Base-by-base conservation (phyloP, 37 sponge, comb jelly and placozoan genomes). In the Aplysina aerophoba region DNA sequence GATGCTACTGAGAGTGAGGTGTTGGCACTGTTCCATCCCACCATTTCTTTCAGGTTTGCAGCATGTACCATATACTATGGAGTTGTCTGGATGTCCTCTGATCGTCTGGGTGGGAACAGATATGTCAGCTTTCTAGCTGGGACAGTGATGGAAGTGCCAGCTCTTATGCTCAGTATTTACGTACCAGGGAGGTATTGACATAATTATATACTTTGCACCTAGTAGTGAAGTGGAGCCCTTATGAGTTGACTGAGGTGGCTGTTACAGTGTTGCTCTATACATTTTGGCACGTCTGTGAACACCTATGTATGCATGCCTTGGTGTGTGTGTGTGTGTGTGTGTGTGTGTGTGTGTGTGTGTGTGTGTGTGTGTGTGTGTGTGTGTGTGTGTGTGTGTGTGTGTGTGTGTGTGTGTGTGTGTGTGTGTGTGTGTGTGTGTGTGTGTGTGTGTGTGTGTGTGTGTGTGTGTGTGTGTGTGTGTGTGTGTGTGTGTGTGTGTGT, bases 111-210 rank as follows among this genome's bases (percentile, higher is more conserved):
- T 17, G 73, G 87, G 0, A 86, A 88, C 68, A 77, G 83, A 57
- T 92, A 92, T 36, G 14, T 89, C 41, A 85, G 69, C 67, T 83
- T 92, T 22, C 55, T 73, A 60, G 67, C 86, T 13, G 86, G 89
- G 0, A 86, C 87, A 25, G 83, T 92, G 20, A 61, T 92, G 20
- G 92, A 92, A 28, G 36, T 88, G 0, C 92, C 92, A 57, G 66
- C 86, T 11, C 25, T 63, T 28, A 0, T 88, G 33, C 19, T 71
- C 20, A 59, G 36, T 64, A 85, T 77, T 57, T 31, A 24, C 6
- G 5, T 92, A 5, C 16, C 88, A 50, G 69, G 86, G 59, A 88
- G 69, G 92, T 88, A 55, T 24, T 61, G 28, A 44, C 50, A 44
- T 3, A 44, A 11, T 3, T 44, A 8, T 3, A 8, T 3, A 6